Conservation (phyloP, 2,797 vertebrate genomes). For the Melanotaenia parkinsoni region DNA sequence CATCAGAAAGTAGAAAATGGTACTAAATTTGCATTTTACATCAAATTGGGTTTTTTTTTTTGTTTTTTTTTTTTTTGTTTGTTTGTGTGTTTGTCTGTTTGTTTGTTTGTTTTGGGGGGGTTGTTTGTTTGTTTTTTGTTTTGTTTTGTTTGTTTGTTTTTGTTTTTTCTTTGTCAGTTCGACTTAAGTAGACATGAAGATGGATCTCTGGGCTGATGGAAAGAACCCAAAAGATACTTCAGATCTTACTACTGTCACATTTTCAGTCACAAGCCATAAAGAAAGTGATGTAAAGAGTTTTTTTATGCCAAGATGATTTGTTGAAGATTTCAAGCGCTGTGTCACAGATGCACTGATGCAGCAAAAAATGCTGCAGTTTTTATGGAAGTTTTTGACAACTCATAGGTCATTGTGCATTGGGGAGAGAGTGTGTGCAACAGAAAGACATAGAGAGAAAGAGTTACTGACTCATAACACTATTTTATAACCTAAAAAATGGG, state of each 20-base stretch:
- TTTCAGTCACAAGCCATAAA: slow-evolving; percentile 24
- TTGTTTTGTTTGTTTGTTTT: no score
- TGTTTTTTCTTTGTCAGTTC: slow-evolving; percentile 9
- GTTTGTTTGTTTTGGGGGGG: no score
- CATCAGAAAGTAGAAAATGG: slow-evolving; percentile 11
- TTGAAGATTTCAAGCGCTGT: slow-evolving; percentile 12
- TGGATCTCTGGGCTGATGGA: slow-evolving; percentile 14
- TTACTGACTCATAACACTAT: background rate
- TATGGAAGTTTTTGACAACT: slow-evolving; percentile 23
- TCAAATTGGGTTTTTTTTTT: background rate
- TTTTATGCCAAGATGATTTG: slow-evolving; percentile 31
- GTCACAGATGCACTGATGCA: slow-evolving; percentile 6
- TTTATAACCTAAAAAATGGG: slow-evolving; percentile 1
- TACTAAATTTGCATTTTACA: slow-evolving; percentile 4
- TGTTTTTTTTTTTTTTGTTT: no score
- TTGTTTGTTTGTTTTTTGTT: no score
- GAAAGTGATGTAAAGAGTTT: slow-evolving; percentile 23
- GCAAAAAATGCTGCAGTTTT: slow-evolving; percentile 18
- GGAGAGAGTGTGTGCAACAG: background rate
- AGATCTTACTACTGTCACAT: background rate
- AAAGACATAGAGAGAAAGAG: slow-evolving; percentile 1
- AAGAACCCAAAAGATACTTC: slow-evolving; percentile 5
- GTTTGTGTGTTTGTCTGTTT: no score
- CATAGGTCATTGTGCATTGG: slow-evolving; percentile 2
- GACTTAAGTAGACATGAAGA: background rate